Conservation (phyloP, 2,113 vertebrate species). For the Brachyhypopomus gauderio region DNA sequence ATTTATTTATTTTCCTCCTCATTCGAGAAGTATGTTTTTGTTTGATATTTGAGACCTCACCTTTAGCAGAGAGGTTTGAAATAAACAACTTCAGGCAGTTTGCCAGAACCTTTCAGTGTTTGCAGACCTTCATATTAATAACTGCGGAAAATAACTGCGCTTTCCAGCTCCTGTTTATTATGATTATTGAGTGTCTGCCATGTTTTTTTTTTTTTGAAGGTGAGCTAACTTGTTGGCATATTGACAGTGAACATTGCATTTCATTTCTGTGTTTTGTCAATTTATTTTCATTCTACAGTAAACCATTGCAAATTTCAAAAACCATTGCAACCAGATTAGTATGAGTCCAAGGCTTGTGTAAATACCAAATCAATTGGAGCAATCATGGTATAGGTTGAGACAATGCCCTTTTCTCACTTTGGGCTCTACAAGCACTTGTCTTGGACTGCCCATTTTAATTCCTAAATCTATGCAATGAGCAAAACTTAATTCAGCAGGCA, state of each 20-base stretch:
- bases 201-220: background rate
- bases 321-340: constrained; percentile 26
- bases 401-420: background rate
- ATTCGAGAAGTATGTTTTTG: background rate
- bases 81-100: constrained; percentile 37
- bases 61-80: constrained; percentile 16
- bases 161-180: constrained; percentile 32
- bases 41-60: constrained; percentile 32
- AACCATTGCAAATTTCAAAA: constrained; percentile 10
- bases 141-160: constrained; percentile 35
- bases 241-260: background rate
- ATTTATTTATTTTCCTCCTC: background rate
- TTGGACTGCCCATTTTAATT: too few species aligned
- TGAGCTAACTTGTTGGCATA: constrained; percentile 25
- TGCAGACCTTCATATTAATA: constrained; percentile 37
- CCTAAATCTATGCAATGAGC: too few species aligned
- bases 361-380: background rate
- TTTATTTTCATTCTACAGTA: constrained; percentile 24
- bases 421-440: background rate
- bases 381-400: background rate
- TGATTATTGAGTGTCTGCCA: constrained; percentile 47
- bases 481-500: too few species aligned
- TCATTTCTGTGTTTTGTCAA: background rate
- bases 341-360: constrained; percentile 9
- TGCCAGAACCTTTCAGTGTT: constrained; percentile 38